Conservation (phyloP, 2,797 vertebrate species). For the Poecilia wingei region DNA sequence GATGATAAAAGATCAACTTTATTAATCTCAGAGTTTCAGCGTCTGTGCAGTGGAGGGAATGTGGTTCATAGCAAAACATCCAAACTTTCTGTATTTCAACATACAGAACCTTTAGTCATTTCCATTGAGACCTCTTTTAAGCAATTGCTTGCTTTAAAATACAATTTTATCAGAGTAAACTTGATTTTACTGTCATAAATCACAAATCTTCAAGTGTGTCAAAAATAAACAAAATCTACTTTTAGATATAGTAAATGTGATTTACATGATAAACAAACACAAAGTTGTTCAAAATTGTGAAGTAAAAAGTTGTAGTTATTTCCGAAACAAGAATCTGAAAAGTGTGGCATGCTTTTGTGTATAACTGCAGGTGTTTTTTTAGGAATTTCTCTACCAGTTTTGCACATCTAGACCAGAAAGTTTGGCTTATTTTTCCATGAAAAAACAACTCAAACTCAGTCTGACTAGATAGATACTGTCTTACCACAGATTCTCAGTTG, state of each 20-base stretch:
- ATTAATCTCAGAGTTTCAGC: neutral
- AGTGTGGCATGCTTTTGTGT: neutral
- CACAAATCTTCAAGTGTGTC: neutral
- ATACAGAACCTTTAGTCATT: neutral
- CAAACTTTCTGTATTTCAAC: neutral
- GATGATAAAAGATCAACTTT: neutral
- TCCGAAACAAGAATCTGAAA: neutral
- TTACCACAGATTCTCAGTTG: no score
- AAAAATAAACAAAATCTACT: neutral
- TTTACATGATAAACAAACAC: neutral
- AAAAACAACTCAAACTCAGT: neutral
- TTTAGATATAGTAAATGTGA: neutral
- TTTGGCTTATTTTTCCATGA: neutral
- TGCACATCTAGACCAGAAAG: neutral
- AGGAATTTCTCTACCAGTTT: neutral
- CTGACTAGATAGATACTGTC: no score
- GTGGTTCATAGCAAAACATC: neutral
- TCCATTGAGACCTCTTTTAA: neutral
- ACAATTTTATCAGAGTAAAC: neutral
- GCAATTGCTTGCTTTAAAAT: neutral
- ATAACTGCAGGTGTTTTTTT: neutral
- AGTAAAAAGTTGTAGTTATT: neutral
- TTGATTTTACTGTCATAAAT: neutral
- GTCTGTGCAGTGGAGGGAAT: neutral
- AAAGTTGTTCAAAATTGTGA: neutral